A percentile compares a stretch with the other conserved stretches of the same genome.
Evolutionary conservation across 2,113 vertebrate genomes (phyloP).

Genomic region (Antechinus stuartii): DNA sequence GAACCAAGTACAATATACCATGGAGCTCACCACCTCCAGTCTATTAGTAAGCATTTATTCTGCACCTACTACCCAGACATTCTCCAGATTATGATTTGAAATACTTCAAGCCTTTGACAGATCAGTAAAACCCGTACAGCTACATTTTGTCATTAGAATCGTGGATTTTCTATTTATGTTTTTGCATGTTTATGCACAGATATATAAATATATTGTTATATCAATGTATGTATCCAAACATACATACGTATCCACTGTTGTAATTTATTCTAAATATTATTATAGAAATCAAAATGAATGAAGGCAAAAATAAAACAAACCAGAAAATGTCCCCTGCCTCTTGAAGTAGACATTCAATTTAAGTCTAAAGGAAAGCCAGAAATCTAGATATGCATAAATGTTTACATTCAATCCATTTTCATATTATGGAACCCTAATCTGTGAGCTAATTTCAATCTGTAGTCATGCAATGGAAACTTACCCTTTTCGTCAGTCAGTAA

Average conservation of each 20-base stretch:
- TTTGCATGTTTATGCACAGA: neutral
- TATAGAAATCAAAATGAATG: neutral
- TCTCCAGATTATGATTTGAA: neutral
- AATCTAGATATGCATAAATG: neutral
- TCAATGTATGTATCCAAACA: neutral
- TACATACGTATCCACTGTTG: neutral
- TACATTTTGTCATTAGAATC: neutral
- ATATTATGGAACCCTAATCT: neutral
- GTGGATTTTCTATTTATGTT: constrained; percentile 29
- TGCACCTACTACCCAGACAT: neutral
- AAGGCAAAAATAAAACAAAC: neutral
- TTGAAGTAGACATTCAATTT: neutral
- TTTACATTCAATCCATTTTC: neutral
- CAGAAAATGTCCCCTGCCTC: neutral
- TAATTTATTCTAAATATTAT: neutral
- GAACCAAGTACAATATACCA: neutral
- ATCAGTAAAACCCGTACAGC: neutral
- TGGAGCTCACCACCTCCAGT: neutral
- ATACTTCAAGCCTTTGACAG: neutral
- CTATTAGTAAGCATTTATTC: neutral
- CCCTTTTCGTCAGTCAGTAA: neutral
- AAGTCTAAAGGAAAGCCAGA: neutral
- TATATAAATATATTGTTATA: neutral
- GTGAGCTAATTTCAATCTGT: neutral
- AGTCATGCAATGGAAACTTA: neutral